phyloP scores from a whole-genome alignment of 2,888 invertebrate genomes.

The Diachrysia chrysitis region DNA sequence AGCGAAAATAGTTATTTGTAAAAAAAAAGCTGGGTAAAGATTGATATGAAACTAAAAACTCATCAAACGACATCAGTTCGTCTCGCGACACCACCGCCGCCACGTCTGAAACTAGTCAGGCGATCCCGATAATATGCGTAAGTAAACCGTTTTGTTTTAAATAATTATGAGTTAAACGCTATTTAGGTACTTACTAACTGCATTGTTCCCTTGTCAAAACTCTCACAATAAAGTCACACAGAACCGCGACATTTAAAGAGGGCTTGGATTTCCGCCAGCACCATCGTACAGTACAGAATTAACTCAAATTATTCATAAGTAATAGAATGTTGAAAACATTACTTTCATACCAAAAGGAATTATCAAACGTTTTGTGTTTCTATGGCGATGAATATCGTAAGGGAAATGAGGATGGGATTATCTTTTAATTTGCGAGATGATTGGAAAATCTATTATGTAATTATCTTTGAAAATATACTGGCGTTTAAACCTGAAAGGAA shows the following conservation, averaged over 20 bases:
- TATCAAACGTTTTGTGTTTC: constrained; percentile 17
- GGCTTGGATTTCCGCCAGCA: constrained; percentile 64
- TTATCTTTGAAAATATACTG: background rate
- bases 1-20: no score
- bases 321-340: constrained; percentile 46
- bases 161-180: no score
- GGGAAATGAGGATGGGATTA: background rate
- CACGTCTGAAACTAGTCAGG: no score
- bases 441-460: background rate
- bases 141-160: no score
- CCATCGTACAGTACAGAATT: constrained; percentile 56
- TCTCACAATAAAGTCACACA: background rate
- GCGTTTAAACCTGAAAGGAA: background rate
- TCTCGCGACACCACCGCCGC: no score
- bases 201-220: background rate
- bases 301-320: constrained; percentile 63
- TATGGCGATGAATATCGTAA: constrained; percentile 25
- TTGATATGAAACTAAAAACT: no score
- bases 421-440: background rate
- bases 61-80: no score
- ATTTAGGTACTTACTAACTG: background rate
- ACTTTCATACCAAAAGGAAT: constrained; percentile 39
- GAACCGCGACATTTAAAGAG: constrained; percentile 33
- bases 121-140: no score
- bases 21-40: no score